Base-by-base conservation (phyloP, 1,140 invertebrate species). In the Anastatus disparis region DNA sequence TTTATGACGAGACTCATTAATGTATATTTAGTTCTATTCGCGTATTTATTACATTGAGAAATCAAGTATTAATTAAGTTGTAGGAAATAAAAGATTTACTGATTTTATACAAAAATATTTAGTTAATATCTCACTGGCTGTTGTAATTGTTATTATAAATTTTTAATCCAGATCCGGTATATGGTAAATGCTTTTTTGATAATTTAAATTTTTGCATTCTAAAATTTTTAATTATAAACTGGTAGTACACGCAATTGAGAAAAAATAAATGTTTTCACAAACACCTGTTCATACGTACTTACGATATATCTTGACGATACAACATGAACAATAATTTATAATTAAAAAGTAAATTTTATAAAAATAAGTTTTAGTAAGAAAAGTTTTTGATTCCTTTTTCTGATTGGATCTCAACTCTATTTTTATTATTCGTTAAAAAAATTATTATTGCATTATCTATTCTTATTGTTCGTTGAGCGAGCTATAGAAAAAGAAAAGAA, bases 11-110 rank as follows among this genome's bases (percentile, higher is more conserved):
- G 9, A 20, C 35, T 69, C 56, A 55, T 55, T 61, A 12, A 31
- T 52, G 42, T 15, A 38, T 53, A 55, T 48, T 62, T 62, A 70
- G 38, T 70, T 55, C 7, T 42, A 10, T 55, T 62, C 17, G 26
- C 31, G 20, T 70, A 62, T 62, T 70, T 70, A 70, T 70, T 70
- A 70, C 35, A 70, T 53, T 55, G 53, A 69, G 38, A 35, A 26
- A 69, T 42, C 12, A 31, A 62, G 48, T 58, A 67, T 58, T 31
- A 35, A 48, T n/a, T n/a, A 35, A 35, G 15, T 56, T 53, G 9
- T 17, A 62, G 22, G 24, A 62, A 58, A 46, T 58, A 35, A 12
- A 20, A 48, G 42, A 17, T 42, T 53, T 56, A 40, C 22, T 68
- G 10, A 9, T 27, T 63, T 27, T 58, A 64, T 2, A 55, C 52